Conservation (phyloP, 2,113 vertebrate species). For the Crocuta crocuta region DNA sequence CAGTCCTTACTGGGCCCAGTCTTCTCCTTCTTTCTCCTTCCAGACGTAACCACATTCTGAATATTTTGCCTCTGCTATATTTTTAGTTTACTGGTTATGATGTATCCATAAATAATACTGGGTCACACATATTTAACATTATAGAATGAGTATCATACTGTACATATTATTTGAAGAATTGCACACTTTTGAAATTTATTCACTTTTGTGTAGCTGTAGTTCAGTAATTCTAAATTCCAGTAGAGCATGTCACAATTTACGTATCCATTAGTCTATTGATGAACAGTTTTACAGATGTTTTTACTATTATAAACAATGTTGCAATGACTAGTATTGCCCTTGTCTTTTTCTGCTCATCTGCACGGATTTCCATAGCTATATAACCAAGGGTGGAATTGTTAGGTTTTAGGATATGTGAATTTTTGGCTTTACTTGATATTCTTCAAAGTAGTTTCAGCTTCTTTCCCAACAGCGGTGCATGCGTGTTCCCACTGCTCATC, state of each 20-base stretch:
- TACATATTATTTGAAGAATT: not conserved
- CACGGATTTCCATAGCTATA: not conserved
- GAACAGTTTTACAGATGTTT: not conserved
- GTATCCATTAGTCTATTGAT: not conserved
- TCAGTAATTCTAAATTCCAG: not conserved
- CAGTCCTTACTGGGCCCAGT: not conserved
- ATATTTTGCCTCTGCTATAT: not conserved
- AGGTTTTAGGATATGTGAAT: not conserved
- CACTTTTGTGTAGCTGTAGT: not conserved
- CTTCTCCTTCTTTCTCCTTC: not conserved
- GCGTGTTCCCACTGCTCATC: not conserved
- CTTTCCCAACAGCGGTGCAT: not conserved
- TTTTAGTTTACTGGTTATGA: not conserved
- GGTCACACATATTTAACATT: not conserved
- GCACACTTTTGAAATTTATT: not conserved
- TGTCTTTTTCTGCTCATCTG: not conserved
- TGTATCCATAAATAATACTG: not conserved
- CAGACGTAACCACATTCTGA: not conserved
- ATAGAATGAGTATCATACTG: not conserved
- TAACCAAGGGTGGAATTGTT: not conserved
- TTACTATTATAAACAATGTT: not conserved
- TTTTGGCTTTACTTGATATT: not conserved
- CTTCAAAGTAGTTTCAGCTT: not conserved
- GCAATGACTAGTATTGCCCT: not conserved
- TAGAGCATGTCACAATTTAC: not conserved